Evolutionary conservation across 1,140 invertebrate genomes (phyloP), one percentile per base, ranked within the genome.

Genomic region (Lysiphlebus fabarum): DNA sequence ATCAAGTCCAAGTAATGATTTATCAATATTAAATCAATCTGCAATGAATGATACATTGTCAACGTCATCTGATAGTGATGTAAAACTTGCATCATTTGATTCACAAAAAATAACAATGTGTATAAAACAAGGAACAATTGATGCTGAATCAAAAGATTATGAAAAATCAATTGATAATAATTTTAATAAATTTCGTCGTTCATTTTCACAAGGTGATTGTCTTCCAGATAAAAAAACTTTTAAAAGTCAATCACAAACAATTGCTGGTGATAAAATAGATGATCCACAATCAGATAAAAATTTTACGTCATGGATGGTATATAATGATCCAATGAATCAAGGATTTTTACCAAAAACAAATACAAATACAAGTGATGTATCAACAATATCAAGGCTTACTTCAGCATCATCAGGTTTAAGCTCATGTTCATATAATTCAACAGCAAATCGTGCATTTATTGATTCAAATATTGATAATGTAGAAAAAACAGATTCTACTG

Each of bases 31-130:
- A 40, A 69, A 69, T 57, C 58, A 65, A 2, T 74, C 73, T 7
- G 55, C 62, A 3, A 69, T 76, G 73, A 69, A 76, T 14, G 74
- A 77, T 57, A 67, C 65, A 0, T 62, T 77, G 6, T 66, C 67
- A 7, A 69, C 69, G 14, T 14, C 42, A n/a, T 43, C 44, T 34
- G 14, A 10, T 10, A 63, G 62, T 11, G 17, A 26, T 26, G 2
- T 4, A 26, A 26, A 26, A 26, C 2, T 26, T 26, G 17, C 17
- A 26, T 17, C 38, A 5, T 59, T 60, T 33, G 60, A 67, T 36
- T 33, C 57, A 8, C 17, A 37, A 8, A 49, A 57, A 17, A 41
- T 64, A 36, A 63, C 48, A 44, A 43, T 50, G 9, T 51, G 45
- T 26, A 41, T 57, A 6, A 40, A 66, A 14, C 53, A 54, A 51